Evolutionary conservation across 2,113 vertebrate species (phyloP).

Genomic region (Colaptes auratus): DNA sequence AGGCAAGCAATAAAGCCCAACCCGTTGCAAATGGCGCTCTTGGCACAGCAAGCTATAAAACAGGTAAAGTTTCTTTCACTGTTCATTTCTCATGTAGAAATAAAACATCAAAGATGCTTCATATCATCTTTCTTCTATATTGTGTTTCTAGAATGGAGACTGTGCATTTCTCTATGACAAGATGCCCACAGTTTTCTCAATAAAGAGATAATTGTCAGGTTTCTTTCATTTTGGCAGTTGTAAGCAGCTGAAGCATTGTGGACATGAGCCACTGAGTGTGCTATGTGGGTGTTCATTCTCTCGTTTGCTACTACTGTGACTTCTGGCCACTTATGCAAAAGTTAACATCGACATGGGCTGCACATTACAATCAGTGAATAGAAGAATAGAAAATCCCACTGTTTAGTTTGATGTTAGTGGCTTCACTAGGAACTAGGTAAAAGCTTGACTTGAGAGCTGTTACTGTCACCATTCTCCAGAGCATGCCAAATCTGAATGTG

Average conservation of each 20-base stretch:
- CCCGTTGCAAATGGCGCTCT: conserved; percentile 79
- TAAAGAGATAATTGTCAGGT: not conserved
- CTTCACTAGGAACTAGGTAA: not conserved
- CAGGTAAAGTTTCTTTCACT: conserved; percentile 70
- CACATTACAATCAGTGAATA: not conserved
- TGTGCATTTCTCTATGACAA: not conserved
- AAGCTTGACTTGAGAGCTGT: not conserved
- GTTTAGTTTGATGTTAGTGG: not conserved
- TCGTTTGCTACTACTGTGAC: not conserved
- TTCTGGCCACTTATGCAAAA: not conserved
- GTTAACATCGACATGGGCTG: not conserved
- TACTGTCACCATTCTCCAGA: not conserved
- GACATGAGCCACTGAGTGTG: not conserved
- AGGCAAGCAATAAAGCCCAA: conserved; percentile 72
- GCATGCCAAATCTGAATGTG: not conserved
- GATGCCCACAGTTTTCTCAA: not conserved
- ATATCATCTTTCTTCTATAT: not conserved
- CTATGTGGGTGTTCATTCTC: not conserved
- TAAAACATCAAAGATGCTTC: not conserved
- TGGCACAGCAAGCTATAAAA: conserved; percentile 83
- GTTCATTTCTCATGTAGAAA: not conserved
- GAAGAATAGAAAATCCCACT: not conserved
- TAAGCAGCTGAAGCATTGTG: not conserved
- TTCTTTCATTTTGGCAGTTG: not conserved
- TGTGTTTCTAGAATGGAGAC: not conserved